phyloP scores from a whole-genome alignment of 1,140 invertebrate genomes.

The Saxidomus purpurata region DNA sequence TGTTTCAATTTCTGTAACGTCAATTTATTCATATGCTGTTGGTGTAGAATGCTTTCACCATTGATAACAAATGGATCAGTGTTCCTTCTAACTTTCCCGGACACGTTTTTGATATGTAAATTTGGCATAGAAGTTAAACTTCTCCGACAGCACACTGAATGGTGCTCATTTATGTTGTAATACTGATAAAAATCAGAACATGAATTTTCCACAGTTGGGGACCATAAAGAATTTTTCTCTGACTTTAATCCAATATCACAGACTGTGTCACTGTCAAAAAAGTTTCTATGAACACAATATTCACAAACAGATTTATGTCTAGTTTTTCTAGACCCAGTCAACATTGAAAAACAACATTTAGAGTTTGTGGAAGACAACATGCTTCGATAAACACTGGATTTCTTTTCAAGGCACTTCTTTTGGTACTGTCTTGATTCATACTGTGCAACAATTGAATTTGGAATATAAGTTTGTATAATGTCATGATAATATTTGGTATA shows the following conservation, averaged over 20 bases:
- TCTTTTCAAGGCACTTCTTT: constrained; percentile 61
- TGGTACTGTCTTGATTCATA: background rate
- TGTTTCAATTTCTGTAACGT: constrained; percentile 67
- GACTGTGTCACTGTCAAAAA: constrained; percentile 29
- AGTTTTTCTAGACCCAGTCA: background rate
- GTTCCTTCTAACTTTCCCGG: constrained; percentile 34
- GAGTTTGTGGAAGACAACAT: constrained; percentile 24
- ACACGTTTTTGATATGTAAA: constrained; percentile 29
- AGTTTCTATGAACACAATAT: constrained; percentile 62
- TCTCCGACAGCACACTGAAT: constrained; percentile 70
- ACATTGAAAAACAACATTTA: constrained; percentile 70
- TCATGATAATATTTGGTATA: background rate
- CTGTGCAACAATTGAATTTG: background rate
- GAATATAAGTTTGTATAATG: constrained; percentile 1
- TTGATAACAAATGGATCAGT: constrained; percentile 65
- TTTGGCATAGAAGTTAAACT: background rate
- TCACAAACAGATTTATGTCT: constrained; percentile 66
- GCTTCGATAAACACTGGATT: constrained; percentile 23
- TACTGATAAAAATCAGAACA: constrained; percentile 68
- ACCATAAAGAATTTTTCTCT: background rate
- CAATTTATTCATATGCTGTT: constrained; percentile 63
- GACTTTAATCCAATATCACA: constrained; percentile 54
- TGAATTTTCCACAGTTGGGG: constrained; percentile 30
- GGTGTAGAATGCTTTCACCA: constrained; percentile 45
- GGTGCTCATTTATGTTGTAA: constrained; percentile 72